Evolutionary conservation across 2,888 invertebrate species (phyloP).

Genomic region (Ptychoptera albimana): DNA sequence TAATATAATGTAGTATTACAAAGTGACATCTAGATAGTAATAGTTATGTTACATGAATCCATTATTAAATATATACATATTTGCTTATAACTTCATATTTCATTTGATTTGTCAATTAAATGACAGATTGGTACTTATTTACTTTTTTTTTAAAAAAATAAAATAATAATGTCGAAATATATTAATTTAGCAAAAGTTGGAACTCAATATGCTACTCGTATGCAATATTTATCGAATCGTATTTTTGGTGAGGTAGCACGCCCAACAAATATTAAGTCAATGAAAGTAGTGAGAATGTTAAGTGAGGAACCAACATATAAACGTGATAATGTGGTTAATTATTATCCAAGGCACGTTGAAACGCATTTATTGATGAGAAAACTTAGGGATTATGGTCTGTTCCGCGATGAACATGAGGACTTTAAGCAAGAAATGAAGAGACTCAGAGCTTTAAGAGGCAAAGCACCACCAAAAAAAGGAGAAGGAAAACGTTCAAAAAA

Average conservation of each 20-base stretch:
- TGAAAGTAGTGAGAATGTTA: slow-evolving; percentile 68
- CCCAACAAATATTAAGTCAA: slow-evolving; percentile 55
- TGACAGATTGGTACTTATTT: no score
- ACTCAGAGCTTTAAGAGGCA: slow-evolving; percentile 59
- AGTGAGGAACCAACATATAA: slow-evolving; percentile 58
- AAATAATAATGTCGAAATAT: slow-evolving; percentile 46
- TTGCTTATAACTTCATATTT: no score
- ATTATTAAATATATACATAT: no score
- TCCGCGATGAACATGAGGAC: slow-evolving; percentile 76
- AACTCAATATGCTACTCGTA: slow-evolving; percentile 68
- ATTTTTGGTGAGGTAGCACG: slow-evolving; percentile 80
- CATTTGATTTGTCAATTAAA: no score
- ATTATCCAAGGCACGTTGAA: slow-evolving; percentile 76
- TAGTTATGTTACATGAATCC: no score
- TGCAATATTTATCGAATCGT: slow-evolving; percentile 70
- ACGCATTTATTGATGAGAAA: slow-evolving; percentile 54
- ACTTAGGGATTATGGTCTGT: slow-evolving; percentile 62
- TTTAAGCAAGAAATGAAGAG: slow-evolving; percentile 77
- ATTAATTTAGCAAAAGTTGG: slow-evolving; percentile 47
- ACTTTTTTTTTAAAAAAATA: no score
- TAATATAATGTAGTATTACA: no score
- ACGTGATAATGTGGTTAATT: slow-evolving; percentile 54
- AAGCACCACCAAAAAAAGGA: slow-evolving; percentile 41
- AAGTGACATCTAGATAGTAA: no score
- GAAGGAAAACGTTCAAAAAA: slow-evolving; percentile 29